These are phyloP conservation scores for Apodemus speciosus DNA, from an alignment of 2,113 vertebrate genomes.

Conservation along the genomic window DNA sequence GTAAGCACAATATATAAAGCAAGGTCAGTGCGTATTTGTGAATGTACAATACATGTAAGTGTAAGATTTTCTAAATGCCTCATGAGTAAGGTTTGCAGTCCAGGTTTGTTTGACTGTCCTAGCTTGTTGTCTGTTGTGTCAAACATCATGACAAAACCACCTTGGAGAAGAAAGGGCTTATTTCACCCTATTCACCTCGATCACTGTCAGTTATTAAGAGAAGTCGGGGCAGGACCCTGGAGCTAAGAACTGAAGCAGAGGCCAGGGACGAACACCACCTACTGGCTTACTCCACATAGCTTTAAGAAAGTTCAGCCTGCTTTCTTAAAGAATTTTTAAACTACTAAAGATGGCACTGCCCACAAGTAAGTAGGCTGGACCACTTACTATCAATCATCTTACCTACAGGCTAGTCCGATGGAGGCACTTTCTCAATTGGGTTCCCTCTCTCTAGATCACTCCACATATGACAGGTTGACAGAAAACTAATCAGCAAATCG, in stretches of 20 bases:
- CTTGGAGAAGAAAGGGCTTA: background rate
- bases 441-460: background rate
- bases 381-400: background rate
- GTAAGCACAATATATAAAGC: conserved; percentile 16
- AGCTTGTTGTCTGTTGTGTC: background rate
- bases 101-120: background rate
- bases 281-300: background rate
- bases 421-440: background rate
- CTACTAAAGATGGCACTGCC: background rate
- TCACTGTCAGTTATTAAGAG: background rate
- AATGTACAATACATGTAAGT: background rate
- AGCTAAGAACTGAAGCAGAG: background rate
- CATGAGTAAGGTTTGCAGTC: background rate
- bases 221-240: background rate
- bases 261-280: background rate
- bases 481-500: background rate
- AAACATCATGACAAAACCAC: background rate
- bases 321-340: background rate
- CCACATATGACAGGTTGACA: background rate
- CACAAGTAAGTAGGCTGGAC: background rate
- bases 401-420: background rate
- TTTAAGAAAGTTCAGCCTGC: background rate
- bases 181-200: no score
- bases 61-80: conserved; percentile 34
- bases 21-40: background rate